Conservation (phyloP, 1,140 invertebrate species). For the Hyles euphorbiae region DNA sequence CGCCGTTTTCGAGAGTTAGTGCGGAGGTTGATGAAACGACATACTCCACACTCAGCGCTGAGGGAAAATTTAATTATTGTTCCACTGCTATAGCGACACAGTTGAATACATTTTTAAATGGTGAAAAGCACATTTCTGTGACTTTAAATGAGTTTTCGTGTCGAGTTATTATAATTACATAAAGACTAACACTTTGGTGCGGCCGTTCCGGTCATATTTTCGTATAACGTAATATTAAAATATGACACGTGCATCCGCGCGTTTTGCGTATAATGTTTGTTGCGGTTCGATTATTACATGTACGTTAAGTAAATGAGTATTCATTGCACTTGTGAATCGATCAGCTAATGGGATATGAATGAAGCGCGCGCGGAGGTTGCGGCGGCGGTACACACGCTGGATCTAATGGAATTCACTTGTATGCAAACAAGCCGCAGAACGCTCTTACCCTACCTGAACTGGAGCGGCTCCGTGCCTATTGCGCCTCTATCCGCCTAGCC, state of each 20-base stretch:
- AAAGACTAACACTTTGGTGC: constrained; percentile 13
- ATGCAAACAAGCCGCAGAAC: constrained; percentile 66
- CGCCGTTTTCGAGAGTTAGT: constrained; percentile 51
- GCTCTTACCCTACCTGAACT: constrained; percentile 45
- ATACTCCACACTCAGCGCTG: constrained; percentile 49
- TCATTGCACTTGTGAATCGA: constrained; percentile 62
- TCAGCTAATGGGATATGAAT: constrained; percentile 72
- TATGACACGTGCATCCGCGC: not conserved
- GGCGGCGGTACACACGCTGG: constrained; percentile 52
- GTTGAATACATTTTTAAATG: constrained; percentile 65
- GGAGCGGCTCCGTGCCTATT: constrained; percentile 3
- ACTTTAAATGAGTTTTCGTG: constrained; percentile 60
- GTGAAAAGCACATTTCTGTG: constrained; percentile 51
- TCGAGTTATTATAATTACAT: constrained; percentile 53
- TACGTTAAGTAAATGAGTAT: constrained; percentile 38
- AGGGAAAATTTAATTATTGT: constrained; percentile 70
- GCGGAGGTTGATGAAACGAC: constrained; percentile 61
- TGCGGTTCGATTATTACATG: not conserved
- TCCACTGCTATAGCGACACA: constrained; percentile 46
- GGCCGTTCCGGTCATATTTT: not conserved
- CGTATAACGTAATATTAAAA: not conserved
- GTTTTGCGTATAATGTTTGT: not conserved
- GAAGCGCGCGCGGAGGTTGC: constrained; percentile 57
- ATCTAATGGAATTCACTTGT: constrained; percentile 74
- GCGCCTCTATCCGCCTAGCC: not conserved